Evolutionary conservation across 2,113 vertebrate species (phyloP).

Genomic region (Pongo pygmaeus): DNA sequence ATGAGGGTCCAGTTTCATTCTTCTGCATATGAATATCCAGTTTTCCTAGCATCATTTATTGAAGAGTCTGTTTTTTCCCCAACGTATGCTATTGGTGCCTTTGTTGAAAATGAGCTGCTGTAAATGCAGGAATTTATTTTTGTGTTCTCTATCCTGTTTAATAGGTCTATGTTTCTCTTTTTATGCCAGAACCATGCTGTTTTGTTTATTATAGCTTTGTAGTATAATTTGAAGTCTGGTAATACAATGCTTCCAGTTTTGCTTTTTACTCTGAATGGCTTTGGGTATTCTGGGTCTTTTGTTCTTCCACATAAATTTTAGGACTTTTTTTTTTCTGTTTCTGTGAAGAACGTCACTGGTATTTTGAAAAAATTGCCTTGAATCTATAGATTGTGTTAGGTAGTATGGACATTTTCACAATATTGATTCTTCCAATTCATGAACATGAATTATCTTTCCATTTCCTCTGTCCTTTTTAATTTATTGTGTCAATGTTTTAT

Average conservation of each 20-base stretch:
- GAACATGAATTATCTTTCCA: not conserved
- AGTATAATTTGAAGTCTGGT: not conserved
- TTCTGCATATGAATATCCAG: not conserved
- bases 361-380: not conserved
- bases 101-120: not conserved
- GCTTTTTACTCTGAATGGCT: not conserved
- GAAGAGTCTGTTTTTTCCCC: not conserved
- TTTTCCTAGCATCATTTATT: not conserved
- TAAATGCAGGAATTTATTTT: not conserved
- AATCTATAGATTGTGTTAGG: not conserved
- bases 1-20: not conserved
- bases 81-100: not conserved
- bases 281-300: not conserved
- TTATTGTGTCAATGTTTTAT: not conserved
- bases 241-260: not conserved
- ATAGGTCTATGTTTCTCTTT: not conserved
- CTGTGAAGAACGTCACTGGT: not conserved
- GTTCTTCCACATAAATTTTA: not conserved
- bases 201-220: not conserved
- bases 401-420: not conserved
- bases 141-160: not conserved
- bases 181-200: not conserved
- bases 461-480: not conserved
- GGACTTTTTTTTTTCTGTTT: not conserved
- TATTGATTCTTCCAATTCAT: not conserved